Evolutionary conservation across 2,797 vertebrate species (phyloP), one percentile per base, ranked within the genome.

Genomic region (Melanotaenia parkinsoni): DNA sequence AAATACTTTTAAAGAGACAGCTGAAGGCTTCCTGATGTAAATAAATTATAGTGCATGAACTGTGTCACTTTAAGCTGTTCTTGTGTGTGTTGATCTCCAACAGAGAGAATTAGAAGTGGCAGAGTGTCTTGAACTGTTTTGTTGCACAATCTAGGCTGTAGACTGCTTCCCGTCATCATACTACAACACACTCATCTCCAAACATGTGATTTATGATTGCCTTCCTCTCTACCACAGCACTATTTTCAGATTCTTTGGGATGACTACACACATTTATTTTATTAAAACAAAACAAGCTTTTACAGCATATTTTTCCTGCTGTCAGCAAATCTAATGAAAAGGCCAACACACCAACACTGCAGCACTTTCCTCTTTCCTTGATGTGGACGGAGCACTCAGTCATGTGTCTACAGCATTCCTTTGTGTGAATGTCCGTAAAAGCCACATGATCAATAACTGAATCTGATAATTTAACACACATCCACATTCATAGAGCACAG

Each of bases 161-260:
- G 90, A 0, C 2, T 60, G 0, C 0, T 94, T 6, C 24, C 72
- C 22, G 0, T 0, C 0, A 0, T 58, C 0, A 10, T 22, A 14
- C 30, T 0, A 85, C 87, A 0, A 0, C 9, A 40, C 14, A 96
- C 5, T 12, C 12, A 87, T 37, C 1, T 72, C 84, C 0, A 73
- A 90, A 11, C 96, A 97, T 24, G 58, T 94, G 32, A 11, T 96
- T 14, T 97, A 96, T 16, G 58, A 85, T 7, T 74, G 80, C 9
- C 91, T 96, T 14, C 96, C 95, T 0, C 88, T 97, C n/a, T 97
- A 96, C 77, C 96, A 97, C 84, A 92, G 73, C 0, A 18, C 94
- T n/a, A 10, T 26, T 53, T 53, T 12, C 0, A 95, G 91, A 0
- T 80, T 96, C 20, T 0, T 94, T 35, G 95, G 94, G 24, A 71